A percentile compares a stretch with the other conserved stretches of the same genome.
These are phyloP conservation scores for Epizoanthus ramosus DNA, from an alignment of 92 coral and sea anemone genomes.

Conservation along the genomic window DNA sequence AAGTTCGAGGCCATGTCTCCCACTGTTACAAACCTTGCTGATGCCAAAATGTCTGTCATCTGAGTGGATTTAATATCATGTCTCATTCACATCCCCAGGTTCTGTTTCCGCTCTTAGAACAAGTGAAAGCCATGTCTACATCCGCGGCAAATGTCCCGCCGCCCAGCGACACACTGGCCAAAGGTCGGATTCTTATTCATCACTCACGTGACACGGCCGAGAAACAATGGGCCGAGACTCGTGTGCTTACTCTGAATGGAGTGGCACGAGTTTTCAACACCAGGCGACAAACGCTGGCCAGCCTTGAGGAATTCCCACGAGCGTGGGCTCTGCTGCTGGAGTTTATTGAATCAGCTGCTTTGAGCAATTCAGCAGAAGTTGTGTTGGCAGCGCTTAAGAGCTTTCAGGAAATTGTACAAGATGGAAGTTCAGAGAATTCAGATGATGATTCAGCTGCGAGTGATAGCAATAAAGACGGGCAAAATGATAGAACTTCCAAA, in stretches of 20 bases:
- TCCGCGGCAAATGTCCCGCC: constrained; percentile 99
- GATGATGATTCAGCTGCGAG: constrained; percentile 54
- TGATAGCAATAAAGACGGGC: constrained; percentile 51
- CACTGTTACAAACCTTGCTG: no score
- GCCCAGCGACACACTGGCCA: constrained; percentile 86
- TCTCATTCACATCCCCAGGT: constrained; percentile 60
- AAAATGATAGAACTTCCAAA: constrained; percentile 6
- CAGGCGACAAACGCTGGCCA: constrained; percentile 95
- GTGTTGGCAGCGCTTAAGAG: constrained; percentile 96
- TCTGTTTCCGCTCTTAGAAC: constrained; percentile 90
- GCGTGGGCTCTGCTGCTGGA: constrained; percentile 98
- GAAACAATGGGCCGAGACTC: constrained; percentile 99
- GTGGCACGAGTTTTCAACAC: constrained; percentile 99
- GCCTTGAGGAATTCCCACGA: constrained; percentile 95
- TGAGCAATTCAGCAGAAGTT: constrained; percentile 97
- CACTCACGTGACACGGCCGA: constrained; percentile 99
- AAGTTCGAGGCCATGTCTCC: no score
- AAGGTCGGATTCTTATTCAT: constrained; percentile 93
- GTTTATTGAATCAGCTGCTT: constrained; percentile 94
- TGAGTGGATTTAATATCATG: background rate
- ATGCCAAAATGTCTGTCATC: no score
- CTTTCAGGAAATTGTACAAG: constrained; percentile 97
- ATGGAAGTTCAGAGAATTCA: constrained; percentile 54
- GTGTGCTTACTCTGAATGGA: constrained; percentile 92
- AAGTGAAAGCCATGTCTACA: constrained; percentile 97